phyloP scores from a whole-genome alignment of 2,888 invertebrate species.

The Thelaira solivaga region DNA sequence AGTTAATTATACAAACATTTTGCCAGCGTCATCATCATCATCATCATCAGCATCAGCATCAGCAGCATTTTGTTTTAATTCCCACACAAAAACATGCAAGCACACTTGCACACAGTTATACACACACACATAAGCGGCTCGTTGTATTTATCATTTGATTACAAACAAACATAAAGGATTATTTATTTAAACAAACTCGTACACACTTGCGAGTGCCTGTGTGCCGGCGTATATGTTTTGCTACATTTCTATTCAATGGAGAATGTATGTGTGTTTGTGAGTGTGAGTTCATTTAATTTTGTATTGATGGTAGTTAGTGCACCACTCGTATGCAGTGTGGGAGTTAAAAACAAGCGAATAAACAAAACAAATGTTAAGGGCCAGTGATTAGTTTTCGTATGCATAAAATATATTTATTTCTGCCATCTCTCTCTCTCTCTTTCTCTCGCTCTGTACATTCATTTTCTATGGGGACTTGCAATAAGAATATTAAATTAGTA shows the following conservation, averaged over 20 bases:
- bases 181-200: neutral
- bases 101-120: neutral
- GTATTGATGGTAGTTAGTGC: neutral
- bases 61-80: constrained; percentile 9
- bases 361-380: constrained; percentile 11
- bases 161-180: neutral
- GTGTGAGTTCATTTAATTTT: neutral
- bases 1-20: constrained; percentile 54
- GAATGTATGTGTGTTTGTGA: neutral
- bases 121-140: too few relatives aligned
- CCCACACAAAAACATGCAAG: neutral
- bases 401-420: too few relatives aligned
- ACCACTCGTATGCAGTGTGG: neutral
- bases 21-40: constrained; percentile 15
- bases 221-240: neutral
- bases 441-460: too few relatives aligned
- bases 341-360: constrained; percentile 25
- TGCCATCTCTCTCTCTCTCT: too few relatives aligned
- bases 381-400: too few relatives aligned
- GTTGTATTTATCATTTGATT: neutral
- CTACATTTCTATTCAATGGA: neutral
- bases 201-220: too few relatives aligned
- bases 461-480: constrained; percentile 29
- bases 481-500: constrained; percentile 50
- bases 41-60: neutral